Base-by-base conservation (phyloP, 2,113 vertebrate genomes). In the Peromyscus polionotus region DNA sequence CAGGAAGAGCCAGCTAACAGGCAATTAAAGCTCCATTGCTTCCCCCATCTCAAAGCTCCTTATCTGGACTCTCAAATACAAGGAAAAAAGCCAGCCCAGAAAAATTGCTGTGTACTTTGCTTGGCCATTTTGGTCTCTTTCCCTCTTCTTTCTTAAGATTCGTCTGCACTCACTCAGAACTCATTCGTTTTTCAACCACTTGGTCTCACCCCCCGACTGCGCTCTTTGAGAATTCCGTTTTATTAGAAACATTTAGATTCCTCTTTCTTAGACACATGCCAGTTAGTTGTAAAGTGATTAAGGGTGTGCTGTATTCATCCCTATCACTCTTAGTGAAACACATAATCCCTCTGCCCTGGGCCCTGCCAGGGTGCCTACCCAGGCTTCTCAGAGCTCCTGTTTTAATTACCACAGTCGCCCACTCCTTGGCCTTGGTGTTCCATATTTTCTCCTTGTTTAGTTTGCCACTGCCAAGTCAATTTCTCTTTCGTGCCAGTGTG, bases 11-110 rank as follows among this genome's bases (percentile, higher is more conserved):
- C 90, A 90, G 96, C 95, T 97, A 95, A 98, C 93, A 96, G 95
- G 94, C 97, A 94, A 96, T 97, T 97, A 97, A 95, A 73, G 89
- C 97, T 89, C 85, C 95, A 68, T 86, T 95, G 97, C 93, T 42
- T 96, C 80, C 88, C 77, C 86, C 67, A 63, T 28, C n/a, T 81
- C 91, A 96, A 88, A 97, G 90, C 95, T 95, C 54, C 96, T 96
- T 96, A 96, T 98, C 97, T 85, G 36, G 77, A 65, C 83, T 61
- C 76, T 88, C 96, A 95, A 97, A 95, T 5, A 8, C n/a, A 36
- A 95, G 91, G 89, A 94, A 90, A 93, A 91, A 89, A 93, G 92
- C 73, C 95, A 95, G 87, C 51, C 63, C 51, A 59, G 68, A 48
- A 93, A 96, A 96, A 88, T 91, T 20, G 3, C 72, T 94, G 61